Percentiles rank a stretch among this genome's conserved stretches.
phyloP scores from a whole-genome alignment of 1,140 invertebrate genomes.

The Nomia melanderi region DNA sequence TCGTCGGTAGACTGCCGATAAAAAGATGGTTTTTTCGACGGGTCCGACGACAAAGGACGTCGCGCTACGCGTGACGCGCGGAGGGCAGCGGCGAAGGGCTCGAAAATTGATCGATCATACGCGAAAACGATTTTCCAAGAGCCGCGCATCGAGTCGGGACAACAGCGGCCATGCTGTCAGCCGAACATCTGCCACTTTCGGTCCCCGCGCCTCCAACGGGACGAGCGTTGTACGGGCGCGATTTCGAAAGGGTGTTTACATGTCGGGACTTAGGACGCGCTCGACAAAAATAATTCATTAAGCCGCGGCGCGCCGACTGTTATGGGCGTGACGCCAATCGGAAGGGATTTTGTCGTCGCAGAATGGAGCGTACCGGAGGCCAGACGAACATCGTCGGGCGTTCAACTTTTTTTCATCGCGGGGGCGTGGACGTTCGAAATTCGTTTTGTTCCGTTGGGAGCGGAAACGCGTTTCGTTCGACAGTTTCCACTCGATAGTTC shows the following conservation, averaged over 20 bases:
- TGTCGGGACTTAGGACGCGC: slow-evolving; percentile 43
- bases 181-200: slow-evolving; percentile 72
- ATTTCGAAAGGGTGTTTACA: slow-evolving; percentile 64
- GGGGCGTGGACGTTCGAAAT: not conserved
- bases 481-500: not conserved
- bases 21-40: no score
- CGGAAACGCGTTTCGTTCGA: not conserved
- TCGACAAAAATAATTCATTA: slow-evolving; percentile 64
- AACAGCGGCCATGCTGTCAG: slow-evolving; percentile 76
- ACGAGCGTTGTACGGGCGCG: slow-evolving; percentile 29
- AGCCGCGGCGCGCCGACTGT: slow-evolving; percentile 26
- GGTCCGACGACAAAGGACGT: slow-evolving; percentile 7
- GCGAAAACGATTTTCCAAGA: slow-evolving; percentile 62
- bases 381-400: not conserved
- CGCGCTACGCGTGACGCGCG: not conserved
- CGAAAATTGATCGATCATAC: slow-evolving; percentile 72
- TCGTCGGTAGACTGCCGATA: no score
- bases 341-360: slow-evolving; percentile 40
- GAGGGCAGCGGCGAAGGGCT: slow-evolving; percentile 15
- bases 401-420: not conserved
- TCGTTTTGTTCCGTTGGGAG: not conserved
- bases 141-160: slow-evolving; percentile 35
- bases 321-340: slow-evolving; percentile 55
- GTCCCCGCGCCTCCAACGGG: slow-evolving; percentile 19
- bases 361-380: slow-evolving; percentile 22